These are phyloP conservation scores for Microchirus variegatus DNA, from an alignment of 2,797 vertebrate genomes.

Conservation along the genomic window DNA sequence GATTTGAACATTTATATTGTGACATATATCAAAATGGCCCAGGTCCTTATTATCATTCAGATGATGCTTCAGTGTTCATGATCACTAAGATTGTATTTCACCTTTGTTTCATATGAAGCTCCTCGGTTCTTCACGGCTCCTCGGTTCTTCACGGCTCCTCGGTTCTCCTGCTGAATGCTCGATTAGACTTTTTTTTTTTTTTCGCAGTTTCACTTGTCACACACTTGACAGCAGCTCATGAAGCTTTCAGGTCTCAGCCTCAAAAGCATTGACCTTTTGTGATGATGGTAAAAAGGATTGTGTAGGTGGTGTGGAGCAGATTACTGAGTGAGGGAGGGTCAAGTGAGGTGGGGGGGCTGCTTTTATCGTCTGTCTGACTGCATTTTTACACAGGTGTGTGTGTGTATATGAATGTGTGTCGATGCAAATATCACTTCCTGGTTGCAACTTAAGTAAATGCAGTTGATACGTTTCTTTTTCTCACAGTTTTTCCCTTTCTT, in stretches of 20 bases:
- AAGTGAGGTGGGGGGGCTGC: conserved; percentile 34
- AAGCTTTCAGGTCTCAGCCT: conserved; percentile 35
- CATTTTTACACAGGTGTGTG: conserved; percentile 31
- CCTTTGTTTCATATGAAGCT: too few species aligned
- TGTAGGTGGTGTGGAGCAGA: conserved; percentile 58
- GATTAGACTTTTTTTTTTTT: not conserved
- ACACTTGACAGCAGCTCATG: conserved; percentile 9
- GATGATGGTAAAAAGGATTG: conserved; percentile 59
- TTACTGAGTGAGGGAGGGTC: conserved; percentile 33
- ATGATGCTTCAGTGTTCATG: too few species aligned
- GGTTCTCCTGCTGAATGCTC: too few species aligned
- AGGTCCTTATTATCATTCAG: too few species aligned
- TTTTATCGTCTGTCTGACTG: conserved; percentile 10
- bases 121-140: too few species aligned
- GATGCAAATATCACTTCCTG: conserved; percentile 20
- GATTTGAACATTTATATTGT: too few species aligned
- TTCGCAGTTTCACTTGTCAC: conserved; percentile 1
- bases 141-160: too few species aligned
- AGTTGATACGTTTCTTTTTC: not conserved
- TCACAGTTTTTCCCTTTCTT: not conserved
- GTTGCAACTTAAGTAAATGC: conserved; percentile 9
- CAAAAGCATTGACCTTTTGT: conserved; percentile 54
- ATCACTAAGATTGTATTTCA: too few species aligned
- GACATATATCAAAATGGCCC: too few species aligned
- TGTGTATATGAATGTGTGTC: conserved; percentile 14